Conservation (phyloP, 2,888 invertebrate species). For the Lycia hirtaria region DNA sequence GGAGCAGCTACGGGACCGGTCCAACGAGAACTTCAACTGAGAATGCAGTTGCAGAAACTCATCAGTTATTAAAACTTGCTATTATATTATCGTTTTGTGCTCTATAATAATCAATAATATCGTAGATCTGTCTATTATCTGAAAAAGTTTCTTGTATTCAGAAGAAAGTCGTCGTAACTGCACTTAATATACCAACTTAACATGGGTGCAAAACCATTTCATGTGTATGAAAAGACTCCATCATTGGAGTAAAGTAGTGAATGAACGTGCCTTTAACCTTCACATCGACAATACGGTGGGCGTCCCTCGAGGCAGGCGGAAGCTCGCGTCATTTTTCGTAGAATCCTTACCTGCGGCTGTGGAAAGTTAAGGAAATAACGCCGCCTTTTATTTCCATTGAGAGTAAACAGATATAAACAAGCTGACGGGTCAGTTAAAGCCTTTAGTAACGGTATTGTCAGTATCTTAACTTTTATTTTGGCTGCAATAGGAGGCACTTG, state of each 20-base stretch:
- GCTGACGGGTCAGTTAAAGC: constrained; percentile 75
- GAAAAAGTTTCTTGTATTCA: neutral
- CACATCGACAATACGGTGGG: constrained; percentile 23
- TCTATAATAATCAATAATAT: neutral
- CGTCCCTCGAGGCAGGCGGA: constrained; percentile 28
- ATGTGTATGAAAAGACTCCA: constrained; percentile 8
- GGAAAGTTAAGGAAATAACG: constrained; percentile 57
- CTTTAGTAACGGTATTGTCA: neutral
- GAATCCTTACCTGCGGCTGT: constrained; percentile 34
- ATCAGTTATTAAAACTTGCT: constrained; percentile 31
- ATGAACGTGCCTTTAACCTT: constrained; percentile 34
- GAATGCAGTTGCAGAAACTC: constrained; percentile 43
- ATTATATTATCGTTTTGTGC: neutral
- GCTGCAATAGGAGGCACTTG: neutral
- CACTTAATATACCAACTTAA: neutral
- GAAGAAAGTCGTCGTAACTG: neutral
- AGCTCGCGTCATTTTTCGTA: constrained; percentile 31
- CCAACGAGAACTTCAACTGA: constrained; percentile 33
- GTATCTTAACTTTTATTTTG: constrained; percentile 8
- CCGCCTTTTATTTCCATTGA: constrained; percentile 74
- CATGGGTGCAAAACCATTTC: neutral
- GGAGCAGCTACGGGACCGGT: constrained; percentile 38
- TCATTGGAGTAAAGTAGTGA: constrained; percentile 25
- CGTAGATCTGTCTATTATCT: neutral
- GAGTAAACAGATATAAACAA: constrained; percentile 72